Percentiles rank a stretch among this genome's conserved stretches.
Conservation (phyloP, 2,113 vertebrate genomes). For the Heloderma charlesbogerti region DNA sequence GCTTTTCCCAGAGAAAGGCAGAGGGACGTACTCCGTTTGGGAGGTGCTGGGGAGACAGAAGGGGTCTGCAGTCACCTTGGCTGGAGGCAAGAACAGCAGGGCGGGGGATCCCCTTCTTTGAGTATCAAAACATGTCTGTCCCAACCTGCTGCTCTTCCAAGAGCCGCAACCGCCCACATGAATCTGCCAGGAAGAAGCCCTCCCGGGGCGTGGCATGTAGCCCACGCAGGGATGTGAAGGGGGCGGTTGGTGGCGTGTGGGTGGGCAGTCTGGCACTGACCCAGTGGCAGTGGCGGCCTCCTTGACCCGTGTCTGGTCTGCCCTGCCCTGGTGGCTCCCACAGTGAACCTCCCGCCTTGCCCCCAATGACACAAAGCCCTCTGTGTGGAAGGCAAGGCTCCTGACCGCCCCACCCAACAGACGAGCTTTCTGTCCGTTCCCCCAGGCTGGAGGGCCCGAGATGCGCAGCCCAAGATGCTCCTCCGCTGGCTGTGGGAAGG, state of each 20-base stretch:
- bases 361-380: background rate
- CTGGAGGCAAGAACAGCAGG: background rate
- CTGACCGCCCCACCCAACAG: too few relatives aligned
- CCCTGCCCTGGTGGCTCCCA: too few relatives aligned
- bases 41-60: slow-evolving; percentile 51
- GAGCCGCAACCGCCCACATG: too few relatives aligned
- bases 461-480: too few relatives aligned
- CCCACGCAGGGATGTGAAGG: background rate
- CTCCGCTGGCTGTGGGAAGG: too few relatives aligned
- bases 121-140: background rate
- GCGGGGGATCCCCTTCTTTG: background rate
- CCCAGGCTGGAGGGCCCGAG: too few relatives aligned
- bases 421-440: too few relatives aligned
- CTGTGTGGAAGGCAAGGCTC: too few relatives aligned
- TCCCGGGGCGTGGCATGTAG: background rate
- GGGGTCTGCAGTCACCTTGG: background rate
- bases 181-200: background rate
- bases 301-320: too few relatives aligned
- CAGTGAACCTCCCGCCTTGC: too few relatives aligned
- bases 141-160: background rate
- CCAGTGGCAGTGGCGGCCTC: too few relatives aligned
- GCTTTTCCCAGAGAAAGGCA: slow-evolving; percentile 53
- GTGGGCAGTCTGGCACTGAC: background rate
- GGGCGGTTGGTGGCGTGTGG: background rate
- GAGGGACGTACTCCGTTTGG: slow-evolving; percentile 60